Base-by-base conservation (phyloP, 2,113 vertebrate species). In the Phodopus roborovskii region DNA sequence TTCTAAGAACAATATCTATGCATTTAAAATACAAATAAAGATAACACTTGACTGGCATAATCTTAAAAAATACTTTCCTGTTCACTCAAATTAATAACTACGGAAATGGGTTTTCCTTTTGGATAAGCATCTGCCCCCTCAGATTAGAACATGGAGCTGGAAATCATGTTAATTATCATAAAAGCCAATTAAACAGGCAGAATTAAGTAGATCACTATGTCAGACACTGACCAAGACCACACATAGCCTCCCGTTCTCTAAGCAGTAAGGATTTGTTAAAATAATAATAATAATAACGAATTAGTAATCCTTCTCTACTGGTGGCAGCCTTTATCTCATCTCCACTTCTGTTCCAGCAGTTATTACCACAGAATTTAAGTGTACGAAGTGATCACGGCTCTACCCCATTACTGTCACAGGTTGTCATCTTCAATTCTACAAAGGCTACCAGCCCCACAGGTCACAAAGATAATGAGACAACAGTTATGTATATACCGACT, bases 401-500 rank as follows among this genome's bases (percentile, higher is more conserved):
- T 97, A 66, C 50, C 75, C 96, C 84, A 97, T 98, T 97, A 98
- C 94, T 88, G 0, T 98, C 98, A 98, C 89, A 70, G 92, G 95
- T 93, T 97, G 98, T 98, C 98, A 98, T 92, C 96, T 97, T 97
- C 98, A 97, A 98, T 98, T 97, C 98, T 78, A 91, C 17, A 94
- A 85, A 95, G 91, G 97, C 88, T 70, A 91, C 90, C 93, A 97
- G 95, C 97, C 97, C 98, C 97, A 97, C 90, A 5, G 96, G 97
- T 97, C 96, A 92, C 78, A 98, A 96, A 17, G 83, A 97, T 98
- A 98, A 98, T 98, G 98, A 98, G 98, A 96, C 92, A 94, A 97
- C 97, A 97, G 93, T 96, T 98, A 98, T 97, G 98, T 98, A 98
- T 98, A 98, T 98, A 97, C 58, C 94, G 97, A 97, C n/a, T 79